A percentile compares a stretch with the other conserved stretches of the same genome.
These are phyloP conservation scores for Hedya salicella DNA, from an alignment of 2,888 invertebrate genomes.

Conservation along the genomic window DNA sequence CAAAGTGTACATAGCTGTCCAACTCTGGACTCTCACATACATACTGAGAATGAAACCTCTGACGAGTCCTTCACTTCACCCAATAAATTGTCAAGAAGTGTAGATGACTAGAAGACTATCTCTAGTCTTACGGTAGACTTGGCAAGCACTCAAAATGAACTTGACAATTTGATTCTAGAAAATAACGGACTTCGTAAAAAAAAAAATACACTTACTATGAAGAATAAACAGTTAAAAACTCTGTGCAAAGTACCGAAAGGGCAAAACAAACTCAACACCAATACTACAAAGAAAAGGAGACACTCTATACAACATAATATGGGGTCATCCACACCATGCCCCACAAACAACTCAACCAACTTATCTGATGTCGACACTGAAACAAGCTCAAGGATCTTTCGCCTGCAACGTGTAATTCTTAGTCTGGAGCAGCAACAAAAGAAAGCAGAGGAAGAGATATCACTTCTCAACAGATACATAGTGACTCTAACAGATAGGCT, in stretches of 20 bases:
- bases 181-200: constrained; percentile 1
- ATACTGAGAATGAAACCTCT: not conserved
- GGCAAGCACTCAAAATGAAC: not conserved
- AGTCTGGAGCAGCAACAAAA: no score
- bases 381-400: no score
- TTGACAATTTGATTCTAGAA: not conserved
- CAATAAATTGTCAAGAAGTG: not conserved
- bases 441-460: no score
- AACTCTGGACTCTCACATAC: not conserved
- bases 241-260: not conserved
- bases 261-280: not conserved
- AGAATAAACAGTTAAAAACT: not conserved
- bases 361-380: no score
- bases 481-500: no score
- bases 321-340: no score
- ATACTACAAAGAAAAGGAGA: no score
- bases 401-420: no score
- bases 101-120: not conserved
- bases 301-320: no score
- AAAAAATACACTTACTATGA: not conserved
- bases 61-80: not conserved
- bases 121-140: constrained; percentile 1
- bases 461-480: no score
- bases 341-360: no score
- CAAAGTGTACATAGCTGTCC: no score